Evolutionary conservation across 2,113 vertebrate genomes (phyloP), one percentile per base, ranked within the genome.

Genomic region (Corapipo altera): DNA sequence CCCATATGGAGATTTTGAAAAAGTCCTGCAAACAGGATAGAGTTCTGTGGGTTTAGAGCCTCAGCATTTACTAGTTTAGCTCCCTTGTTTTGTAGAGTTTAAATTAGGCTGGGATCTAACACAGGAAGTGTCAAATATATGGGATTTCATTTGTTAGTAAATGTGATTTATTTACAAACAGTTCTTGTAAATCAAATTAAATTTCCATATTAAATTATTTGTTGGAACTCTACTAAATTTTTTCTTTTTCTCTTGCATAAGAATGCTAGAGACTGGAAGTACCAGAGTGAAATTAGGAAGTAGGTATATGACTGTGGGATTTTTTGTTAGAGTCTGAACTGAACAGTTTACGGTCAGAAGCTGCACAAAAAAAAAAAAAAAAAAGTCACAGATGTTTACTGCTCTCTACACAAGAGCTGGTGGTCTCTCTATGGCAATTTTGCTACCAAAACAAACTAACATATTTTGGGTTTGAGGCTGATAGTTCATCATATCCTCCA

Each of bases 371-470:
- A 64, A 77, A 41, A n/a, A 59, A 77, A n/a, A 35, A 51, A 3
- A 28, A 52, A 52, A 49, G 13, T 0, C 21, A 66, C 14, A 52
- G 26, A 5, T 0, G 0, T 27, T 66, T 78, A 55, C 13, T 79
- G 14, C 44, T 83, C 12, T 88, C n/a, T 75, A 30, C 15, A 27
- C 13, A 39, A 44, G 27, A 65, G 5, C 43, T 64, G 24, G 33
- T 70, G 39, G 19, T 26, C 16, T 74, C 44, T 24, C 39, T 48
- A 2, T 2, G 1, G 22, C 66, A 22, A 44, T 82, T 91, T 81
- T 90, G 9, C 20, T 61, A 28, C 37, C 14, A 27, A 58, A 95
- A 52, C 13, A 94, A 88, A 33, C 27, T 46, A 81, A 14, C 2
- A 3, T 46, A 28, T 65, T 44, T 64, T 77, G 9, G 6, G 80